These are phyloP conservation scores for Pteronotus mesoamericanus DNA, from an alignment of 2,797 vertebrate genomes.

Conservation along the genomic window DNA sequence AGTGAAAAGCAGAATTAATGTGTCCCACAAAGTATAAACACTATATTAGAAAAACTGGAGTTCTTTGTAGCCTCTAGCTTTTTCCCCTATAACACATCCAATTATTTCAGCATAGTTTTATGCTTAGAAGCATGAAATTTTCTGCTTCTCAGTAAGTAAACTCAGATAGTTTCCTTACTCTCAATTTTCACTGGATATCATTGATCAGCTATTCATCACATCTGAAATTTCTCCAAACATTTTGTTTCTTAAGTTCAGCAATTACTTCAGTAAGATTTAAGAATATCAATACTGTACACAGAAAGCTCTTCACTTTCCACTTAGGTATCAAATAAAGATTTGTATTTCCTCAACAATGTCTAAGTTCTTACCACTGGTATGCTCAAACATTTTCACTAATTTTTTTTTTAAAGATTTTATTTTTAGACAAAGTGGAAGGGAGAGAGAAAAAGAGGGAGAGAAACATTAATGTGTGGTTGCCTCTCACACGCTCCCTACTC, in stretches of 20 bases:
- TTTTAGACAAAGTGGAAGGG: too few species aligned
- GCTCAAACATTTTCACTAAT: background rate
- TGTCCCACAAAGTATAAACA: background rate
- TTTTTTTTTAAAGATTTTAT: too few species aligned
- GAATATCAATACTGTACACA: background rate
- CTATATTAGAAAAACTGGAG: background rate
- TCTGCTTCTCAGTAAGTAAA: background rate
- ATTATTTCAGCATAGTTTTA: background rate
- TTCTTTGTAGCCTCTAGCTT: background rate
- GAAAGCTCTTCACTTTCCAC: background rate
- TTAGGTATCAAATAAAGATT: background rate
- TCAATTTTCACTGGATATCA: background rate
- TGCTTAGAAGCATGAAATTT: background rate
- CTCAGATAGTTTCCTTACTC: background rate
- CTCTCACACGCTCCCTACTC: too few species aligned
- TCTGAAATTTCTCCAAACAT: background rate
- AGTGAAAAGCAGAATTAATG: background rate
- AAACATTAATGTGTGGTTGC: too few species aligned
- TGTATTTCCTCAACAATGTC: background rate
- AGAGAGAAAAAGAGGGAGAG: too few species aligned
- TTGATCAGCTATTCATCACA: background rate
- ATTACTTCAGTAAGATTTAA: background rate
- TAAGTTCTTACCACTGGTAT: background rate
- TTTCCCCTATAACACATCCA: background rate
- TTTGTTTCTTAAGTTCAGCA: background rate